Evolutionary conservation across 2,113 vertebrate species (phyloP).

Genomic region (Sinocyclocheilus anophthalmus): DNA sequence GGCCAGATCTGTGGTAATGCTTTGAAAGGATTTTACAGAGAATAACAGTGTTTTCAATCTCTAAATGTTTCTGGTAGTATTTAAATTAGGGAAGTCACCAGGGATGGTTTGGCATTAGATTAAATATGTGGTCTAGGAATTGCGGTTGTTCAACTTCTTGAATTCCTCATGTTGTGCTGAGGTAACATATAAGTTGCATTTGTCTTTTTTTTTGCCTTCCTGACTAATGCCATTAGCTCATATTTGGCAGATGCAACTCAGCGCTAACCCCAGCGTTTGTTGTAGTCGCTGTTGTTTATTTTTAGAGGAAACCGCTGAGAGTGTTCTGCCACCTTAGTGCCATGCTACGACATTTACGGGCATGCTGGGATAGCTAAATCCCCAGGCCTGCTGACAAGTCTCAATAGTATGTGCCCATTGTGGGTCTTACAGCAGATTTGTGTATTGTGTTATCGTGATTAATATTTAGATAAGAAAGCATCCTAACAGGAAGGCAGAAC

Average conservation of each 20-base stretch:
- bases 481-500: constrained; percentile 3
- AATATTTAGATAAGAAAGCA: constrained; percentile 17
- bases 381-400: constrained; percentile 26
- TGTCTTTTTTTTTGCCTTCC: constrained; percentile 13
- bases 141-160: not conserved
- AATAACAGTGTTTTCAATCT: constrained; percentile 7
- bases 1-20: constrained; percentile 5
- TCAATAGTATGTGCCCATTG: constrained; percentile 10
- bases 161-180: constrained; percentile 1
- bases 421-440: constrained; percentile 11
- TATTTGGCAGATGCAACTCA: constrained; percentile 43
- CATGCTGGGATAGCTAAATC: constrained; percentile 44
- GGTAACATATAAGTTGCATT: not conserved
- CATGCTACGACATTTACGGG: not conserved
- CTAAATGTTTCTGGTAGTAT: constrained; percentile 3
- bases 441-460: not conserved
- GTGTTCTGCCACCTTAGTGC: constrained; percentile 29
- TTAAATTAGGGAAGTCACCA: not conserved
- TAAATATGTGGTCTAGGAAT: not conserved
- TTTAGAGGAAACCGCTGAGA: constrained; percentile 36
- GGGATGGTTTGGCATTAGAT: not conserved
- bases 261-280: constrained; percentile 28
- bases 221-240: constrained; percentile 35
- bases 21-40: constrained; percentile 20
- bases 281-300: constrained; percentile 45